Evolutionary conservation across 2,797 vertebrate species (phyloP), one percentile per base, ranked within the genome.

Genomic region (Cryptoblepharus egeriae): DNA sequence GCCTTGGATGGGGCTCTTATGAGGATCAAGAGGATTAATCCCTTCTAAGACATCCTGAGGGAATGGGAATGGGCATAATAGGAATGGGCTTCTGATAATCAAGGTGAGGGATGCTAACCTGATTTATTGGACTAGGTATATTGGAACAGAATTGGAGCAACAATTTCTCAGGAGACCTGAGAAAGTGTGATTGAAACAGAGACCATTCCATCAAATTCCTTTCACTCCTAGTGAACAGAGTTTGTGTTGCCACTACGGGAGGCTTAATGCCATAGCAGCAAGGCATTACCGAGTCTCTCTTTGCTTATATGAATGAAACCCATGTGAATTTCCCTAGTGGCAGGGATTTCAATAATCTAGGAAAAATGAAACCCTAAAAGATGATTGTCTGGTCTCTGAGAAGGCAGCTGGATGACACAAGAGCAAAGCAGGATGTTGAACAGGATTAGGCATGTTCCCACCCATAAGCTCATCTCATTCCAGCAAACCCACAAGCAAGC

Each of bases 351-450:
- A 18, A 65, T 45, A 86, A 87, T 85, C 39, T 20, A 6, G n/a
- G 28, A 22, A 89, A 87, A 87, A 68, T 82, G 82, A 67, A 81
- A n/a, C n/a, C n/a, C n/a, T n/a, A n/a, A n/a, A 77, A 85, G 42
- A 80, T 80, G 13, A 35, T 15, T n/a, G n/a, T 73, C 82, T 90
- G 85, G 71, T 82, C 72, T 76, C 82, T 80, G 89, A 71, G 63
- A 88, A 92, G 91, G 61, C 90, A 90, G 92, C 88, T 85, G 85
- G 5, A 0, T 88, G 88, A 93, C 85, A 84, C 80, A 88, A 88
- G 74, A 93, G 93, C 93, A 67, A 88, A 89, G 93, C 90, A 18
- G 86, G 79, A 92, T 94, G 95, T 75, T 79, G 79, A 92, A 93
- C 90, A 75, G 11, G 70, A 71, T 75, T 72, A 81, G 79, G 61